phyloP scores from a whole-genome alignment of 2,888 invertebrate species.

The Dolichopus griseipennis region DNA sequence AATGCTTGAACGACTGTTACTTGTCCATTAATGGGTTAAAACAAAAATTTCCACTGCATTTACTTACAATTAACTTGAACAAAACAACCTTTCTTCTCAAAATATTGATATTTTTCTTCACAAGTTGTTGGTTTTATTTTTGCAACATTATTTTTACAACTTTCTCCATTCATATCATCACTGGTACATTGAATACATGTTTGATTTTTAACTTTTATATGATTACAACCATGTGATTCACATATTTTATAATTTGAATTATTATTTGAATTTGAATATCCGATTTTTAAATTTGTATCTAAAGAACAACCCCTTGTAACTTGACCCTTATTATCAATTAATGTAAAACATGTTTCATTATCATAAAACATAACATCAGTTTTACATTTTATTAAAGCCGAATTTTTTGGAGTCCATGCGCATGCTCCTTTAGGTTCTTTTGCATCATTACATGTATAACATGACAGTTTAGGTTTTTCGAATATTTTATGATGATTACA shows the following conservation, averaged over 20 bases:
- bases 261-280: background rate
- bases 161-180: conserved; percentile 1
- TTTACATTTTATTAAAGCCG: conserved; percentile 14
- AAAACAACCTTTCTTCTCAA: background rate
- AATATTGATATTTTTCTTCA: background rate
- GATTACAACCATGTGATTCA: conserved; percentile 15
- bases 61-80: background rate
- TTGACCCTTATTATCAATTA: conserved; percentile 16
- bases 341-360: conserved; percentile 21
- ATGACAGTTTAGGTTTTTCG: conserved; percentile 16
- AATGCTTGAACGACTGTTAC: no score
- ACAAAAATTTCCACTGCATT: background rate
- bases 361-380: conserved; percentile 16
- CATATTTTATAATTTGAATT: conserved; percentile 9
- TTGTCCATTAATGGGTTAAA: no score
- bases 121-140: background rate
- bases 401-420: conserved; percentile 15
- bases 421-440: conserved; percentile 19
- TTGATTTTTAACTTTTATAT: conserved; percentile 5
- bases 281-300: conserved; percentile 14
- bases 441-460: conserved; percentile 21
- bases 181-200: conserved; percentile 7
- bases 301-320: conserved; percentile 24
- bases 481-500: conserved; percentile 27
- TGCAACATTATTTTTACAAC: background rate